Evolutionary conservation across 2,797 vertebrate genomes (phyloP), one percentile per base, ranked within the genome.

Genomic region (Oceanodroma leucorhoa): DNA sequence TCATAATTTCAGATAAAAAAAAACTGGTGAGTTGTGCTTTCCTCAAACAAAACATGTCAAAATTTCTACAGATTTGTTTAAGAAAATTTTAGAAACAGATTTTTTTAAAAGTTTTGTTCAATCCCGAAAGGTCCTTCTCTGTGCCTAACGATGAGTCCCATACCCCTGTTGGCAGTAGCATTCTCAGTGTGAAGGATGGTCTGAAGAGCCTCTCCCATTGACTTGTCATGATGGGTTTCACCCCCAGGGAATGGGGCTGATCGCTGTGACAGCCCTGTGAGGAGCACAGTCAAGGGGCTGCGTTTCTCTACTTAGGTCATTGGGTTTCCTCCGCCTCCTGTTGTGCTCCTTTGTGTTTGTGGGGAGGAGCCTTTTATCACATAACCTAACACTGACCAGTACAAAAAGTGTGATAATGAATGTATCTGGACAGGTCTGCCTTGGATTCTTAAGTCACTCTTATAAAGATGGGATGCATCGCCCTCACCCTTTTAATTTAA

Each of bases 401-500:
- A 84, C 54, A 12, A 48, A 23, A 43, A 26, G 6, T 4, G 19
- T 14, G 50, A 15, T 78, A 22, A 61, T 30, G 16, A 57, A 43
- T 32, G 11, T 19, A 4, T 51, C 21, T 51, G 41, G 46, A 53
- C 57, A 66, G 61, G 36, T 91, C 60, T 73, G 41, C 43, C 34
- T 13, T 9, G 50, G 41, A 22, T 58, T 24, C 38, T 55, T 34
- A 24, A 20, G 29, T 32, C 64, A 78, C 14, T 15, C 45, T 66
- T 53, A 27, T 29, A 54, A 72, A 51, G 76, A 41, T 3, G 38
- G 73, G 66, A 32, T 53, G n/a, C 18, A 12, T 48, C 70, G 51
- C 48, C 36, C 76, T 89, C 62, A 43, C n/a, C 24, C 40, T 81
- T 92, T 79, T 75, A 53, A 66, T 83, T 83, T 86, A 89, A 89